Conservation (phyloP, 2,888 invertebrate species). For the Fissipunctia ypsillon region DNA sequence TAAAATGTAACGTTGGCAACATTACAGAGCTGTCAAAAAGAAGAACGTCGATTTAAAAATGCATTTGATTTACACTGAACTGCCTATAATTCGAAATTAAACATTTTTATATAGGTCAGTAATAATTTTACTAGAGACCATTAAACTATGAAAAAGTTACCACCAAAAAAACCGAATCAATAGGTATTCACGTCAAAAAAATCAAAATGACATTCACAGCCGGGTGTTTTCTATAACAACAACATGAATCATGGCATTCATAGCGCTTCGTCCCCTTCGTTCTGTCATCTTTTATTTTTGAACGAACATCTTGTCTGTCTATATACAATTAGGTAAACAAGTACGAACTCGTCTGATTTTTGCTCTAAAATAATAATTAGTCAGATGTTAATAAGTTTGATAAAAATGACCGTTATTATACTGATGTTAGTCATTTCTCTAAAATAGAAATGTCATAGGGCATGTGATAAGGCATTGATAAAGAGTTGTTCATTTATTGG, state of each 20-base stretch:
- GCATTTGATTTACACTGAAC: background rate
- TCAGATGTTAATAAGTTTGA: constrained; percentile 33
- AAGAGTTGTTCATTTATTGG: background rate
- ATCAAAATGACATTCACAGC: background rate
- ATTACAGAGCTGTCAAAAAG: constrained; percentile 22
- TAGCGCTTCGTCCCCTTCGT: constrained; percentile 28
- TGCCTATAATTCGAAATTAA: background rate
- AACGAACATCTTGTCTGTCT: constrained; percentile 46
- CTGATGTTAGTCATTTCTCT: constrained; percentile 33
- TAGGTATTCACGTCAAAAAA: background rate
- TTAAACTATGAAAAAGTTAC: background rate
- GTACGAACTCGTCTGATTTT: constrained; percentile 39
- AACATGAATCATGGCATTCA: constrained; percentile 20
- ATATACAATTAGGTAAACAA: constrained; percentile 18
- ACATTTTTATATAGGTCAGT: background rate
- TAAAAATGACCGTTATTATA: constrained; percentile 46
- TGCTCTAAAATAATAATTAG: constrained; percentile 33
- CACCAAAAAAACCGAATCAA: background rate
- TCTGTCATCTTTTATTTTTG: constrained; percentile 45
- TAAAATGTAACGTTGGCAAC: constrained; percentile 15
- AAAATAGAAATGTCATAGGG: constrained; percentile 34
- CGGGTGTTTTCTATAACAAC: constrained; percentile 5
- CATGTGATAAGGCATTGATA: constrained; percentile 18
- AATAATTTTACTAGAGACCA: background rate
- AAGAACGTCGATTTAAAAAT: background rate